Evolutionary conservation across 2,888 invertebrate genomes (phyloP).

Genomic region (Horisme vitalbata): DNA sequence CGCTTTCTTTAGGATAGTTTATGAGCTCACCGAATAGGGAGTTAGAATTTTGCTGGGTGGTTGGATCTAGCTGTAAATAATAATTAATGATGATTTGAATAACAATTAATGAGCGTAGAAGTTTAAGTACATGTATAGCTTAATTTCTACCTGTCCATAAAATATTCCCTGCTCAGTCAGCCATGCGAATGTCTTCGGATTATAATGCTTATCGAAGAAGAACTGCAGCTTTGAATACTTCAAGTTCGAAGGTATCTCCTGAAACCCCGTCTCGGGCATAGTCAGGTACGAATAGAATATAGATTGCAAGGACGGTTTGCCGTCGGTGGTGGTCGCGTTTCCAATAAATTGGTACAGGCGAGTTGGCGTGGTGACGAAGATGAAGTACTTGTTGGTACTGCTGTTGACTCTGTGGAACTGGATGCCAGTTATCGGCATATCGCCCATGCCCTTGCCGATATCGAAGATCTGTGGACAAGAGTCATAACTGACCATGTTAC

Average conservation of each 20-base stretch:
- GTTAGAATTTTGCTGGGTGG: conserved; percentile 74
- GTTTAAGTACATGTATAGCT: too few species aligned
- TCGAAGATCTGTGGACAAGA: conserved; percentile 88
- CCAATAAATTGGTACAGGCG: conserved; percentile 95
- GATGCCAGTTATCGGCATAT: conserved; percentile 93
- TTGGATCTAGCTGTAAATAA: conserved; percentile 72
- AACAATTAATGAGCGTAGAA: too few species aligned
- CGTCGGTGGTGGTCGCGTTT: conserved; percentile 86
- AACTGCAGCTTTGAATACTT: conserved; percentile 91
- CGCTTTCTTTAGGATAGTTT: conserved; percentile 57
- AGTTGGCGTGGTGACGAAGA: conserved; percentile 92
- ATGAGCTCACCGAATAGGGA: conserved; percentile 71
- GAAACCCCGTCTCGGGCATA: conserved; percentile 86
- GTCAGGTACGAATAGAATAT: conserved; percentile 91
- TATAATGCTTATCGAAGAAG: conserved; percentile 85
- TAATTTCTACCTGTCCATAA: conserved; percentile 86
- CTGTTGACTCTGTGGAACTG: conserved; percentile 89
- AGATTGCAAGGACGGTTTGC: conserved; percentile 90
- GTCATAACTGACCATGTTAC: neutral
- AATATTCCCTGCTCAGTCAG: conserved; percentile 92
- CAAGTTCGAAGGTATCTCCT: conserved; percentile 87
- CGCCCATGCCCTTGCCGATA: conserved; percentile 91
- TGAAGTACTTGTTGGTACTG: conserved; percentile 88
- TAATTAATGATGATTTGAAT: too few species aligned
- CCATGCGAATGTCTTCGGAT: conserved; percentile 93